A percentile compares a stretch with the other conserved stretches of the same genome.
Conservation (phyloP, 2,113 vertebrate genomes). For the Zootoca vivipara region DNA sequence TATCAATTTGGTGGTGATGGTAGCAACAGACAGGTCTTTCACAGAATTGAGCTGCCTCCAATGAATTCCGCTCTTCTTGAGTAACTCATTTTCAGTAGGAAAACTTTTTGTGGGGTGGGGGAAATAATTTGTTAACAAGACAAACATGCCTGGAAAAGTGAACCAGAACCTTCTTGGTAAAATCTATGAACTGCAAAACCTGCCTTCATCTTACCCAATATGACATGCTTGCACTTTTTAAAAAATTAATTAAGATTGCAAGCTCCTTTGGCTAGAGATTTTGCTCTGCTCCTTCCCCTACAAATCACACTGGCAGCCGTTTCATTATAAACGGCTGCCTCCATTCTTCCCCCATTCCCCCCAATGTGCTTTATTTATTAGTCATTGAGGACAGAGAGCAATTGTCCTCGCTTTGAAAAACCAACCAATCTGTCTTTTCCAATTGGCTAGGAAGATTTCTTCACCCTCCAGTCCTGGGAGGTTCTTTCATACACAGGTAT, state of each 20-base stretch:
- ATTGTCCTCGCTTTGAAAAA: background rate
- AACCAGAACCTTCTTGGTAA: background rate
- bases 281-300: constrained; percentile 34
- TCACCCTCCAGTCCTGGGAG: background rate
- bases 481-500: background rate
- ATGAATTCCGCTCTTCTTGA: background rate
- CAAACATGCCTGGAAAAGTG: background rate
- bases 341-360: background rate
- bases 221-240: constrained; percentile 33
- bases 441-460: fast-evolving
- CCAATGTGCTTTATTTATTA: background rate
- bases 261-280: constrained; percentile 25
- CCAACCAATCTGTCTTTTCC: background rate
- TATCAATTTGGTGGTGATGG: constrained; percentile 11
- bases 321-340: background rate
- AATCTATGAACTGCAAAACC: constrained; percentile 1
- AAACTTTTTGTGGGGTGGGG: background rate
- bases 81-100: background rate
- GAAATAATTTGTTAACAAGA: background rate
- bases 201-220: constrained; percentile 27
- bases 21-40: constrained; percentile 22
- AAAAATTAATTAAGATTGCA: constrained; percentile 20
- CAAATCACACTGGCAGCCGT: background rate
- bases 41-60: constrained; percentile 19
- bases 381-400: background rate